Conservation (phyloP, 2,797 vertebrate species). For the Sebastes miniatus region DNA sequence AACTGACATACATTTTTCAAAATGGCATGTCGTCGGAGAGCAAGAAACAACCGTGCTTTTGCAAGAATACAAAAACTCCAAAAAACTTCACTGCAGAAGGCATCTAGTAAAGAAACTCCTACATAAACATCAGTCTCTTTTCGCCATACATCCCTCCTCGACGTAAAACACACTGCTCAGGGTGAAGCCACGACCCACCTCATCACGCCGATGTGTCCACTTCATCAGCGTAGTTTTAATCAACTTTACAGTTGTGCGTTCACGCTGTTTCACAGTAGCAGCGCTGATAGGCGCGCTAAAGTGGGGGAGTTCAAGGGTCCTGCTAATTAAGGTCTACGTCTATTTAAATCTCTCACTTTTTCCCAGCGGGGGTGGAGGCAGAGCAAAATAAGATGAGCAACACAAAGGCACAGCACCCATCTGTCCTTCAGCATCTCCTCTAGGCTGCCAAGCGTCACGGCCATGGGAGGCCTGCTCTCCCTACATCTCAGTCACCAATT, state of each 20-base stretch:
- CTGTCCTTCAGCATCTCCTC: slow-evolving; percentile 78
- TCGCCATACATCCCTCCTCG: not conserved
- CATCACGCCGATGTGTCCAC: slow-evolving; percentile 52
- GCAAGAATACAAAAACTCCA: slow-evolving; percentile 9
- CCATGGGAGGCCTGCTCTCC: slow-evolving; percentile 60
- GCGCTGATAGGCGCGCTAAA: slow-evolving; percentile 62
- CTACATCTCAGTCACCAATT: slow-evolving; percentile 65
- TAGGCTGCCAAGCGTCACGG: slow-evolving; percentile 56
- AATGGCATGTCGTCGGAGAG: slow-evolving; percentile 8
- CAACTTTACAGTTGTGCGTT: slow-evolving; percentile 59
- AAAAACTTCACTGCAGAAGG: slow-evolving; percentile 5
- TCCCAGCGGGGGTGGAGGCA: slow-evolving; percentile 64
- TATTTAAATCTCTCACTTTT: slow-evolving; percentile 79
- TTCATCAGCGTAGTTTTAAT: slow-evolving; percentile 63
- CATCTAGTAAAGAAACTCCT: not conserved
- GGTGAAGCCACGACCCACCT: slow-evolving; percentile 11
- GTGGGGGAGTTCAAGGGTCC: slow-evolving; percentile 78
- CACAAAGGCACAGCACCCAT: slow-evolving; percentile 73
- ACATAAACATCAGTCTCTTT: slow-evolving; percentile 10
- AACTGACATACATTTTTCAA: slow-evolving; percentile 49
- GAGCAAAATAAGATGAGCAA: slow-evolving; percentile 74
- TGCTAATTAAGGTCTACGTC: slow-evolving; percentile 83
- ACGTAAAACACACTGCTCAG: not conserved
- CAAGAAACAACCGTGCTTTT: slow-evolving; percentile 20
- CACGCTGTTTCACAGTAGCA: slow-evolving; percentile 51